Conservation (phyloP, 30 jellyfish, hydroid and myxozoan genomes). For the Chironex yamaguchii region DNA sequence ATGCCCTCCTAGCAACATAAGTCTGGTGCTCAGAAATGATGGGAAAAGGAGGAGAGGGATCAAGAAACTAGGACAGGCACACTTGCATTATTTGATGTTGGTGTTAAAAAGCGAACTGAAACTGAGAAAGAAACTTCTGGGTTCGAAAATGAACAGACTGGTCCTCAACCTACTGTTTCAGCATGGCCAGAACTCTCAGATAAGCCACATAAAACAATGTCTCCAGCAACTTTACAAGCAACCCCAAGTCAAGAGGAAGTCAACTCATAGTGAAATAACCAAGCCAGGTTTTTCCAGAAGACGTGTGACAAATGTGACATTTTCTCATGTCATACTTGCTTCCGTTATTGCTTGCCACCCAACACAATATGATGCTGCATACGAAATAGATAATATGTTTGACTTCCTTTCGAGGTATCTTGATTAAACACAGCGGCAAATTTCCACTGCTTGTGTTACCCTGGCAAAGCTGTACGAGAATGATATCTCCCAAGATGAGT, state of each 20-base stretch:
- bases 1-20: slow-evolving; percentile 41
- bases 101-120: slow-evolving; percentile 14
- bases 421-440: background rate
- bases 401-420: slow-evolving; percentile 25
- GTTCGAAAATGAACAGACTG: background rate
- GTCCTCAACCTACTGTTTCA: slow-evolving; percentile 24
- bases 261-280: slow-evolving; percentile 2
- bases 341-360: background rate
- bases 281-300: slow-evolving; percentile 42
- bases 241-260: slow-evolving; percentile 17
- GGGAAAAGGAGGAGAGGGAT: slow-evolving; percentile 2
- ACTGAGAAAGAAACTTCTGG: slow-evolving; percentile 12
- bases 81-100: slow-evolving; percentile 19
- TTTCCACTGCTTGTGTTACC: slow-evolving; percentile 33
- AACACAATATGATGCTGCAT: slow-evolving; percentile 47
- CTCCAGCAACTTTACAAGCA: slow-evolving; percentile 38
- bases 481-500: slow-evolving; percentile 35
- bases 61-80: slow-evolving; percentile 42
- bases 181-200: slow-evolving; percentile 42
- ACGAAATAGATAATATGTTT: background rate
- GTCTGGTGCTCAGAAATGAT: slow-evolving; percentile 36
- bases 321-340: slow-evolving; percentile 3
- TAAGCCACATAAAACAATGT: slow-evolving; percentile 6
- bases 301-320: background rate
- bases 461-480: slow-evolving; percentile 28